Conservation (phyloP, 2,888 invertebrate species). For the Microctonus aethiopoides region DNA sequence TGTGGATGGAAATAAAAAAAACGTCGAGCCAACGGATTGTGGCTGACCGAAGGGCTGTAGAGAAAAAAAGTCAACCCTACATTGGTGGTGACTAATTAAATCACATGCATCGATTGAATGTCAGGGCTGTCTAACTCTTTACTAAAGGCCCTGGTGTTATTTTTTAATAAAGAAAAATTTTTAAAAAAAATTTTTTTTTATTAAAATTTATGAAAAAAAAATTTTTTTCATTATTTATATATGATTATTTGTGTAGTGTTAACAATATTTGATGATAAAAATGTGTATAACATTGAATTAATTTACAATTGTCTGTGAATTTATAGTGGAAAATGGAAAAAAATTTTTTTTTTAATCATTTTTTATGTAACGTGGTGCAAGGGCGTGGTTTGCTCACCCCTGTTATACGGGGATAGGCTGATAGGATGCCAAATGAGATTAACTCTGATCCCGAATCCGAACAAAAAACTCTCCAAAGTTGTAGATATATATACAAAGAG, state of each 20-base stretch:
- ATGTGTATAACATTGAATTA: neutral
- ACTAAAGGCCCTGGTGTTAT: conserved; percentile 44
- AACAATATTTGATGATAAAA: neutral
- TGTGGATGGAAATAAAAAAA: neutral
- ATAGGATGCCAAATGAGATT: conserved; percentile 66
- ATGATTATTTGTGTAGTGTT: neutral
- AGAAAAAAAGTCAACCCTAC: conserved; percentile 57
- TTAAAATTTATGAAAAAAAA: neutral
- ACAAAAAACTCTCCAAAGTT: conserved; percentile 57
- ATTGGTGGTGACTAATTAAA: conserved; percentile 59
- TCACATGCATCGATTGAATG: conserved; percentile 58
- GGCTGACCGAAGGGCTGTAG: conserved; percentile 52
- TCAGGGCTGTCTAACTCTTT: conserved; percentile 61
- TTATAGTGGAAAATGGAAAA: neutral
- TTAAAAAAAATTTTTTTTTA: neutral
- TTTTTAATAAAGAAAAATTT: conserved; percentile 22
- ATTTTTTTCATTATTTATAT: conserved; percentile 1
- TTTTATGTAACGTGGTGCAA: conserved; percentile 38
- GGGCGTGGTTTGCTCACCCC: conserved; percentile 65
- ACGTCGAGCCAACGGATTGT: conserved; percentile 46
- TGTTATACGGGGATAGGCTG: conserved; percentile 62
- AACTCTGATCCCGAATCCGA: conserved; percentile 66
- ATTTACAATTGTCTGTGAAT: neutral
- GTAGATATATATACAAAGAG: conserved; percentile 15
- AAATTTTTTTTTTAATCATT: conserved; percentile 7